Percentiles rank a stretch among this genome's conserved stretches.
These are phyloP conservation scores for Serranus cabrilla DNA, from an alignment of 2,797 vertebrate species.

Conservation along the genomic window DNA sequence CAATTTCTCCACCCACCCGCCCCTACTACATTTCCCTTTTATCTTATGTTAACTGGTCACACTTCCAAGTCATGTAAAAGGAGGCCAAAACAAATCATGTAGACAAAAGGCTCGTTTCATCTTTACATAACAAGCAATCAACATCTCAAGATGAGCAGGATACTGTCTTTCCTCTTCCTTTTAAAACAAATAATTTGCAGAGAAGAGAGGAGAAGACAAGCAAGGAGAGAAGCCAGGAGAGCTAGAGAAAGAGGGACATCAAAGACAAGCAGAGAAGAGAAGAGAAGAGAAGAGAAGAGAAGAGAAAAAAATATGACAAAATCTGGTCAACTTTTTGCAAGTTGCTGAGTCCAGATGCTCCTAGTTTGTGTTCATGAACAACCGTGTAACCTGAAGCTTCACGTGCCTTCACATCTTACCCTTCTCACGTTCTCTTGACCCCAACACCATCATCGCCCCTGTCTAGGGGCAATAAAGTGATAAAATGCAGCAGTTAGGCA, in stretches of 20 bases:
- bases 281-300: neutral
- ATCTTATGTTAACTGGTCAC: conserved; percentile 71
- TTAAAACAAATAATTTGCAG: conserved; percentile 1
- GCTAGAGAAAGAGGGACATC: neutral
- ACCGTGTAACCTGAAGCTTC: conserved; percentile 60
- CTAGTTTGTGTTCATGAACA: conserved; percentile 44
- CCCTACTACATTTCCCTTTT: conserved; percentile 45
- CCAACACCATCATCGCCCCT: conserved; percentile 23
- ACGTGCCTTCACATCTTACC: conserved; percentile 60
- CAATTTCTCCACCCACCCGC: conserved; percentile 9
- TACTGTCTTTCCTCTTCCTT: conserved; percentile 37
- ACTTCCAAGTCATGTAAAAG: conserved; percentile 76
- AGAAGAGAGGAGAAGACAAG: neutral
- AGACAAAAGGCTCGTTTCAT: conserved; percentile 77
- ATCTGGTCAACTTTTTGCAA: conserved; percentile 18
- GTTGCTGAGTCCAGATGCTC: conserved; percentile 37
- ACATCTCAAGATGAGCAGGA: conserved; percentile 70
- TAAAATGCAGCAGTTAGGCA: conserved; percentile 64
- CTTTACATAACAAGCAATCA: conserved; percentile 71
- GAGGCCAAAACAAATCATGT: conserved; percentile 71
- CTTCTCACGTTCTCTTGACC: conserved; percentile 73
- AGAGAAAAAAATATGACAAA: neutral
- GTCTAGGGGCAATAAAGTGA: conserved; percentile 54
- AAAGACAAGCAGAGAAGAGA: neutral
- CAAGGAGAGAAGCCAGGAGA: neutral